Evolutionary conservation across 2,113 vertebrate species (phyloP), one percentile per base, ranked within the genome.

Genomic region (Coreoperca whiteheadi): DNA sequence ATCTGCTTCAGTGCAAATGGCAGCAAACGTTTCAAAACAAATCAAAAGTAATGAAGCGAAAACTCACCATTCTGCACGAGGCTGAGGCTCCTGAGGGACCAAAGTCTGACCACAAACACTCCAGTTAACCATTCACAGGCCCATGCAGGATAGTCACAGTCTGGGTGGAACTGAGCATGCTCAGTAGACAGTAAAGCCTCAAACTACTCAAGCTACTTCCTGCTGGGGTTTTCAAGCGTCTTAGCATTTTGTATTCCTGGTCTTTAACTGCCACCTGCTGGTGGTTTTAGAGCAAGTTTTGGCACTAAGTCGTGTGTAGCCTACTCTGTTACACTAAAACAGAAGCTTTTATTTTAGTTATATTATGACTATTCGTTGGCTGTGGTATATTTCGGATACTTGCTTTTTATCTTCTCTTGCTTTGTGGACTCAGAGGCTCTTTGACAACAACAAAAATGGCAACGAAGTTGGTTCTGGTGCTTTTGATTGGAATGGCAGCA

Each of bases 31-130:
- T 20, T 25, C 28, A 48, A 61, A 54, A 0, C 0, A 12, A 23
- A 34, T 34, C 32, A 34, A 4, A 34, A 32, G 21, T 20, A 34
- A 64, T 41, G 15, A 64, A 79, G 63, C 12, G 30, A 4, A 8
- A 75, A 86, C 87, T 89, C 81, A 89, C 87, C 87, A 89, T 89
- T 9, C 4, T 78, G 80, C 72, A 14, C n/a, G 2, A 57, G 46
- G 9, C 4, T 15, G 75, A 43, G n/a, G 66, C 12, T 83, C 39
- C 56, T 25, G 5, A 18, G 1, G 16, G 14, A 56, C 57, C 59
- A 21, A 46, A 65, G 64, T 63, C 12, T 25, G 54, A 59, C 0
- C 60, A 30, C 41, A 53, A 32, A 69, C 67, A 21, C 63, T 30
- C 0, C 1, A 39, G 60, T 46, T 39, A 46, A 43, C 56, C 83